Evolutionary conservation across 2,888 invertebrate genomes (phyloP), one percentile per base, ranked within the genome.

Genomic region (Alloscopus bannaensis): DNA sequence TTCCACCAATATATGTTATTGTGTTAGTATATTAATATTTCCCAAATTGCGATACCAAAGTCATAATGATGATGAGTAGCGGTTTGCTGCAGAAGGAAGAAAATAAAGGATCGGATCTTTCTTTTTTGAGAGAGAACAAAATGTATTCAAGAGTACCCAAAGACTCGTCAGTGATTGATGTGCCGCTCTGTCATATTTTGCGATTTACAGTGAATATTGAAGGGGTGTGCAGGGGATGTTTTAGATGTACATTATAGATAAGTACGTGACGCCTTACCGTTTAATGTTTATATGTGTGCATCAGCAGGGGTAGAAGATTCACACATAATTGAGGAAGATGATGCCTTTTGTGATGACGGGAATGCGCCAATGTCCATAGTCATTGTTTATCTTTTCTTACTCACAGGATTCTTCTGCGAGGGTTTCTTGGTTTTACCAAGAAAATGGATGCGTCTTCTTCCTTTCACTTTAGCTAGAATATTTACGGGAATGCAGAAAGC

Each of bases 401-500:
- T n/a, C n/a, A n/a, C n/a, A n/a, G n/a, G n/a, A n/a, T n/a, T n/a
- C n/a, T n/a, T n/a, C n/a, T n/a, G 36, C 36, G 36, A 36, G 6
- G 13, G 8, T 36, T 36, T 36, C 8, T 36, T 62, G 64, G 42
- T 64, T 13, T 22, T n/a, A 47, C 47, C 28, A 65, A 45, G 60
- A 65, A 65, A 13, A n/a, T n/a, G 47, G 28, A 47, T 47, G 52
- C 18, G 22, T 8, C 28, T 65, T 18, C 11, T 57, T 28, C 57
- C 57, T 68, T 57, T 57, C 68, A 57, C 57, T 68, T 55, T 57
- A 57, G n/a, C n/a, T n/a, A n/a, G n/a, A 57, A 57, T 68, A 68
- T 68, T 68, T 57, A 55, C 20, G 55, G 68, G 68, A 68, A 68
- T 68, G 68, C 68, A 68, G 68, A 68, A 68, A 68, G 68, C 68